A percentile compares a stretch with the other conserved stretches of the same genome.
phyloP scores from a whole-genome alignment of 2,888 invertebrate genomes.

The Frankliniella fusca region DNA sequence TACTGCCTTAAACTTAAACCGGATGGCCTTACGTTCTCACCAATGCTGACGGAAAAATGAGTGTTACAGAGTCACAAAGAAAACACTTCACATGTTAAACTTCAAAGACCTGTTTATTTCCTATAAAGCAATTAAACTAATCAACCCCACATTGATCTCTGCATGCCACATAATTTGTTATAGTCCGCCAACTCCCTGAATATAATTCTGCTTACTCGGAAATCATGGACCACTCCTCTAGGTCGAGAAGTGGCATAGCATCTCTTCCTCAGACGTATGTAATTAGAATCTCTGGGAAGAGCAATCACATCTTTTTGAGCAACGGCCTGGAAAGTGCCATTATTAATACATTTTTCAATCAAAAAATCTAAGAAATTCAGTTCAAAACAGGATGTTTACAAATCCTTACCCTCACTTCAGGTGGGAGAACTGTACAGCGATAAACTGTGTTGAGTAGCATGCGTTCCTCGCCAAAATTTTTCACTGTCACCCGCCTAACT shows the following conservation, averaged over 20 bases:
- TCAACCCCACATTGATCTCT: slow-evolving; percentile 84
- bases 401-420: neutral
- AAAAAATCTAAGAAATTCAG: neutral
- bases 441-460: neutral
- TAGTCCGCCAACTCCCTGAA: slow-evolving; percentile 91
- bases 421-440: neutral
- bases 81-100: no score
- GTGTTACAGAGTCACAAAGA: no score
- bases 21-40: no score
- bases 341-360: neutral
- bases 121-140: neutral
- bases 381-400: neutral
- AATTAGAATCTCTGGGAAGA: slow-evolving; percentile 69
- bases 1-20: no score
- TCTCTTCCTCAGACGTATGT: slow-evolving; percentile 61
- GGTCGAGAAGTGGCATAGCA: slow-evolving; percentile 88
- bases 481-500: neutral
- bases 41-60: no score
- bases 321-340: slow-evolving; percentile 57
- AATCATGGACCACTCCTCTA: slow-evolving; percentile 71
- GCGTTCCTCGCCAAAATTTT: neutral
- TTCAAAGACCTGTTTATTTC: no score
- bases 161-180: slow-evolving; percentile 86
- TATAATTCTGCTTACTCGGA: slow-evolving; percentile 84
- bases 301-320: slow-evolving; percentile 69